Percentiles rank a stretch among this genome's conserved stretches.
phyloP scores from a whole-genome alignment of 2,888 invertebrate species.

The Thysanoteuthis rhombus region DNA sequence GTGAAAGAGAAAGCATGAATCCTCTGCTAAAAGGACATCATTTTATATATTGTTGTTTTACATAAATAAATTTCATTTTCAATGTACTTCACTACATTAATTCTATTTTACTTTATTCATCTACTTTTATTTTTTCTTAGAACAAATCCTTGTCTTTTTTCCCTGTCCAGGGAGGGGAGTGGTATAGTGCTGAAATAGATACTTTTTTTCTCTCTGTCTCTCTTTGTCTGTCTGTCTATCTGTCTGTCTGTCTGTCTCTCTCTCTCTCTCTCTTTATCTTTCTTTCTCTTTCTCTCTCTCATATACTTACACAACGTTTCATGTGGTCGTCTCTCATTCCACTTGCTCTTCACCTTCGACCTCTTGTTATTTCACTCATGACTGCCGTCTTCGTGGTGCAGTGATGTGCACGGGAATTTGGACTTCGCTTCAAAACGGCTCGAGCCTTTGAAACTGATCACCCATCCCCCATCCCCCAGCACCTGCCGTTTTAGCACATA shows the following conservation, averaged over 20 bases:
- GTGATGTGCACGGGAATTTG: background rate
- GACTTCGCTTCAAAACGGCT: background rate
- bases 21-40: background rate
- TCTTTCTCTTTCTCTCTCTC: background rate
- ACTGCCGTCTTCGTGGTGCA: background rate
- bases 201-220: background rate
- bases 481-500: background rate
- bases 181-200: background rate
- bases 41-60: background rate
- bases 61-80: background rate
- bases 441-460: background rate
- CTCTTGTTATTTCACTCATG: conserved; percentile 12
- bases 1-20: background rate
- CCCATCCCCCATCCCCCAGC: background rate
- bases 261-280: background rate
- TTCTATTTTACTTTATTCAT: too few relatives aligned
- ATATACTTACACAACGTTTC: background rate
- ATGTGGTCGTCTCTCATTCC: background rate
- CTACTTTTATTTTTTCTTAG: background rate
- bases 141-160: background rate
- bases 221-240: too few relatives aligned
- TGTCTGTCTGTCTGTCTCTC: background rate
- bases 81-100: background rate
- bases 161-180: background rate
- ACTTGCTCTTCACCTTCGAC: background rate